phyloP scores from a whole-genome alignment of 1,140 invertebrate genomes.

The Drosophila sproati region DNA sequence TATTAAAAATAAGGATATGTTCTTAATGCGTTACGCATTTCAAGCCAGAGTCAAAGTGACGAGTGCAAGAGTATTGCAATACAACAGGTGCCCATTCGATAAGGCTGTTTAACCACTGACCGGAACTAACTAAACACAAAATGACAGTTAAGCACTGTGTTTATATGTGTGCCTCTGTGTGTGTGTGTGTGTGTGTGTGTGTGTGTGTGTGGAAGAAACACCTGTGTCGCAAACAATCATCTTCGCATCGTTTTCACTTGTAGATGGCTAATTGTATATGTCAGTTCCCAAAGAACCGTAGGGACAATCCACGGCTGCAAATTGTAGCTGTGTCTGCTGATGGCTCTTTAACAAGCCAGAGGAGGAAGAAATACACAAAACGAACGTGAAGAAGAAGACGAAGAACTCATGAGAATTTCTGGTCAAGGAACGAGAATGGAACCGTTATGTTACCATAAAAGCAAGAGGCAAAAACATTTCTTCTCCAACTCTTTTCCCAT shows the following conservation, averaged over 20 bases:
- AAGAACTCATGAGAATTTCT: conserved; percentile 38
- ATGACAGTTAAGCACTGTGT: neutral
- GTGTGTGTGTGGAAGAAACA: conserved; percentile 37
- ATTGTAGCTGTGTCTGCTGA: conserved; percentile 26
- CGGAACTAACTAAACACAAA: conserved; percentile 7
- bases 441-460: conserved; percentile 68
- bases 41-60: too few relatives aligned
- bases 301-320: conserved; percentile 40
- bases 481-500: conserved; percentile 46
- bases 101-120: neutral
- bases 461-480: conserved; percentile 22
- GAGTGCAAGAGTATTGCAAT: neutral
- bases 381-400: neutral
- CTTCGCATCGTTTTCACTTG: conserved; percentile 46
- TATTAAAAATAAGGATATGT: neutral
- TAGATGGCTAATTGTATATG: conserved; percentile 33
- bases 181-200: neutral
- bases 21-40: too few relatives aligned
- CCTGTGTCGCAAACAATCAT: conserved; percentile 39
- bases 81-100: neutral
- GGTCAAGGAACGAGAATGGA: conserved; percentile 28
- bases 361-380: neutral
- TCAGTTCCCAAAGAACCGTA: conserved; percentile 24
- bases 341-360: conserved; percentile 15
- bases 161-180: neutral